These are phyloP conservation scores for Tortrix viridana DNA, from an alignment of 2,888 invertebrate species.

Conservation along the genomic window DNA sequence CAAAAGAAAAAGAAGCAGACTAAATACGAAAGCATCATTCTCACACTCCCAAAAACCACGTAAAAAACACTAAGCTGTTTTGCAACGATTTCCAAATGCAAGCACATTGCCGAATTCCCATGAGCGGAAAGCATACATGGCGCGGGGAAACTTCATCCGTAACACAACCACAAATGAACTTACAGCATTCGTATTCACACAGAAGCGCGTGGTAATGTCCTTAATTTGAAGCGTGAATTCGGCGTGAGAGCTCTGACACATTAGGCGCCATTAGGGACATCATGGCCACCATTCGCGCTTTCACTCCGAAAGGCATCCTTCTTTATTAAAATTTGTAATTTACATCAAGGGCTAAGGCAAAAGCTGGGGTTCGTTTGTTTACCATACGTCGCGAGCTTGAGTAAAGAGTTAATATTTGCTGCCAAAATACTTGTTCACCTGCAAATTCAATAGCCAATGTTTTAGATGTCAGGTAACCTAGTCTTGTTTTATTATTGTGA, in stretches of 20 bases:
- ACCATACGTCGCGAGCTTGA: conserved; percentile 4
- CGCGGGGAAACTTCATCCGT: conserved; percentile 32
- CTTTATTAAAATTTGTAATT: conserved; percentile 44
- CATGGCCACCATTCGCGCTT: conserved; percentile 46
- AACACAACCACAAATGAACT: conserved; percentile 31
- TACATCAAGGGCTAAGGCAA: conserved; percentile 29
- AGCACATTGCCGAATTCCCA: conserved; percentile 37
- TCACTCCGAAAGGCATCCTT: conserved; percentile 46
- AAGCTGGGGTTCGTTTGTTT: conserved; percentile 12
- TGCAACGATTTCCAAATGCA: conserved; percentile 36
- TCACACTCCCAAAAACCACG: neutral
- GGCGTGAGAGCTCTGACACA: conserved; percentile 48
- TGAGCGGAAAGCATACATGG: conserved; percentile 28
- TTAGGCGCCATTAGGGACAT: conserved; percentile 50
- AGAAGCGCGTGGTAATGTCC: conserved; percentile 35
- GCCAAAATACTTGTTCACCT: neutral
- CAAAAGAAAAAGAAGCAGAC: neutral
- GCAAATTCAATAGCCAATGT: too few species aligned
- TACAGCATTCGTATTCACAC: conserved; percentile 15
- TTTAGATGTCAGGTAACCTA: too few species aligned
- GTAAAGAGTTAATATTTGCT: neutral
- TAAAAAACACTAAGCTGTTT: conserved; percentile 17
- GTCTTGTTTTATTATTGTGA: too few species aligned
- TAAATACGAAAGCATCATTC: neutral
- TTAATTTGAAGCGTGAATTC: conserved; percentile 44